A percentile compares a stretch with the other conserved stretches of the same genome.
phyloP scores from a whole-genome alignment of 1,140 invertebrate species.

The Protaetia brevitarsis region DNA sequence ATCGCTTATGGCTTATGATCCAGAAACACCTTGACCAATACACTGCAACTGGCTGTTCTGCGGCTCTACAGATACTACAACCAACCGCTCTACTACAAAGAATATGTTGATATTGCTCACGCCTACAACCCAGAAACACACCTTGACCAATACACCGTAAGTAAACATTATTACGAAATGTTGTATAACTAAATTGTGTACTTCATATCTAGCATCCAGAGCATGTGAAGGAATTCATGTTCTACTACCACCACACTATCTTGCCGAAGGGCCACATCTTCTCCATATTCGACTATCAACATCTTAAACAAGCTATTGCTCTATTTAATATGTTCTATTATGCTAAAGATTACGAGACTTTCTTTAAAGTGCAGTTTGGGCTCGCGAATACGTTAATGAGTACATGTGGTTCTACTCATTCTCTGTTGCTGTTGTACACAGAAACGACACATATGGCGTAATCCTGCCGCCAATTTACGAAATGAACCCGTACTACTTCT shows the following conservation, averaged over 20 bases:
- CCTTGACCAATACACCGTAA: constrained; percentile 51
- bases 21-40: constrained; percentile 55
- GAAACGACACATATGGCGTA: constrained; percentile 59
- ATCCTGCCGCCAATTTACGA: constrained; percentile 65
- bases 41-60: constrained; percentile 46
- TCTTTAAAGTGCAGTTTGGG: constrained; percentile 62
- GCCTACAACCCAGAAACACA: constrained; percentile 56
- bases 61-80: constrained; percentile 61
- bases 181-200: not conserved
- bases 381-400: constrained; percentile 60
- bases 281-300: constrained; percentile 58
- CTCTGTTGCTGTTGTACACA: constrained; percentile 58
- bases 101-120: constrained; percentile 52
- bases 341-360: constrained; percentile 61
- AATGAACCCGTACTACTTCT: constrained; percentile 64
- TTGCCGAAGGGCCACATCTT: constrained; percentile 61
- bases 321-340: constrained; percentile 68
- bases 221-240: constrained; percentile 59
- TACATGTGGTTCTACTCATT: constrained; percentile 63
- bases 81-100: constrained; percentile 53
- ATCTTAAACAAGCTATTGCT: constrained; percentile 59
- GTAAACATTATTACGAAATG: constrained; percentile 5
- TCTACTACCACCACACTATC: constrained; percentile 55
- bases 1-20: constrained; percentile 54
- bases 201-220: constrained; percentile 48